Base-by-base conservation (phyloP, 2,113 vertebrate genomes). In the Oreochromis tanganicae region DNA sequence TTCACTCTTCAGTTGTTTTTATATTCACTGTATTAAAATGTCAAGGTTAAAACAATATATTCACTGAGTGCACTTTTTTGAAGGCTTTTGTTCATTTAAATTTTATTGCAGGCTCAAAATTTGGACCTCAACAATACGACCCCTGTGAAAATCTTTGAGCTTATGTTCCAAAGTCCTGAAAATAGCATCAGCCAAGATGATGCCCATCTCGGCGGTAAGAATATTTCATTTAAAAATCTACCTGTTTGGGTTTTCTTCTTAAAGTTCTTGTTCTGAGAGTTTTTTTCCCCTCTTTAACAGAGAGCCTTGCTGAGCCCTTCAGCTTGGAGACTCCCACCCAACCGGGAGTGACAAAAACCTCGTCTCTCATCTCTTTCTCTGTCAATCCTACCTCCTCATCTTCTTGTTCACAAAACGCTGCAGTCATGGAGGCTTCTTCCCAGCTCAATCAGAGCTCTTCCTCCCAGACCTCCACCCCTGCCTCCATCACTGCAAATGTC, bases 161-260 rank as follows among this genome's bases (percentile, higher is more conserved):
- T 98, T 6, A 98, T 99, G 97, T 99, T 99, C 94, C 98, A 98
- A 96, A 98, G 97, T 96, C 96, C 98, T 46, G 98, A 99, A 86
- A 97, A 97, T 61, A 94, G 97, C 12, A 91, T 97, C 56, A 97
- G 96, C 92, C 97, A 97, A 91, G 98, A 99, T 13, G 97, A 98
- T 54, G 93, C 95, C 73, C 97, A 97, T 85, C 97, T 97, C 80
- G 95, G 94, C 93, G 98, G 99, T 98, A 95, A 83, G 94, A 89
- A 61, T 17, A 50, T 24, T 16, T 63, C 3, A 19, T 43, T 83
- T 16, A 13, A 82, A 82, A 85, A 59, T 29, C 5, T 24, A 27
- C 48, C 10, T 9, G 7, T 16, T 84, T 21, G 8, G 55, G 50
- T 56, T 50, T 48, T 2, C 29, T 41, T 29, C 46, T 16, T 2